Base-by-base conservation (phyloP, 2,888 invertebrate species). In the Cotesia congregata region DNA sequence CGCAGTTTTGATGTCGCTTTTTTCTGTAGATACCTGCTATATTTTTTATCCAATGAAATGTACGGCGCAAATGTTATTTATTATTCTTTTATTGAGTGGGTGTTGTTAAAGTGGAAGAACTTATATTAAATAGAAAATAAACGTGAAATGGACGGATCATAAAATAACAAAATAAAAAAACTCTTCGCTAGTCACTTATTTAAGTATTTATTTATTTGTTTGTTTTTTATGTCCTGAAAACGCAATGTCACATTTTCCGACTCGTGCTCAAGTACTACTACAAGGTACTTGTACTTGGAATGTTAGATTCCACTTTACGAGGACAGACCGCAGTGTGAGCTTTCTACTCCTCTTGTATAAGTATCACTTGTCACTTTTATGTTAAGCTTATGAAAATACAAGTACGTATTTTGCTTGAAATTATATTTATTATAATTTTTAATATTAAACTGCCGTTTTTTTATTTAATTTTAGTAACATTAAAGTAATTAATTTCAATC, bases 181-280 rank as follows among this genome's bases (percentile, higher is more conserved):
- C 50, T 72, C 30, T 30, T 30, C 30, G 30, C 30, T 50, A 12
- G 12, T 9, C 50, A 50, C 50, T 50, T 12, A 4, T 50, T 50
- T 12, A 30, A 30, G 50, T 50, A 50, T 50, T 50, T 12, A 50
- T 50, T 50, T 50, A 50, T 50, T 50, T 70, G 69, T 62, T 61
- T 40, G 69, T 76, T 61, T 59, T 64, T 68, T 50, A 77, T 74
- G 59, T 75, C 68, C 69, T 76, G 65, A 75, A 62, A 71, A 76
- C 75, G 64, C 70, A 72, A 76, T 67, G 67, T 59, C 64, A 71
- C 74, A 76, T 76, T 72, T 67, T 59, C 38, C 17, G 5, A 65
- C 64, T 75, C 71, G 65, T 70, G 70, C 70, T 75, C 39, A 75
- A 75, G 75, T 50, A 64, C 67, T 60, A 12, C 59, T 41, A 39